Evolutionary conservation across 2,113 vertebrate species (phyloP).

Genomic region (Nibea coibor): DNA sequence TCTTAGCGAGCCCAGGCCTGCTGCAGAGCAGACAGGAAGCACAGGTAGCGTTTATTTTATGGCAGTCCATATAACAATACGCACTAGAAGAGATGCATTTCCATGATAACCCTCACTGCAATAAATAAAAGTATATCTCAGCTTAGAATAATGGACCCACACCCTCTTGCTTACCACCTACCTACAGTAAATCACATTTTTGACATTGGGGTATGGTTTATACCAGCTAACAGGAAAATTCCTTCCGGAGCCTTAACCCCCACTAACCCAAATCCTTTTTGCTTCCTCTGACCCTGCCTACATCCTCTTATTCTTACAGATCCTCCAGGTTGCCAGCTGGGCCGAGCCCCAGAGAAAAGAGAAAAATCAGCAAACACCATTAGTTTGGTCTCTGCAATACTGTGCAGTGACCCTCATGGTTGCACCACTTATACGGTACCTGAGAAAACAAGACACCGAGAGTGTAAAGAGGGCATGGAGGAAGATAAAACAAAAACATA

Average conservation of each 20-base stretch:
- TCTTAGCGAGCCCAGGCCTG: constrained; percentile 49
- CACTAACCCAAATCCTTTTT: constrained; percentile 7
- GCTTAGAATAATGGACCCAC: not conserved
- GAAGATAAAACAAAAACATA: not conserved
- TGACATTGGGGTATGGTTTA: constrained; percentile 13
- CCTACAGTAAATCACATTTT: constrained; percentile 6
- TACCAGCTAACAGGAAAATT: constrained; percentile 14
- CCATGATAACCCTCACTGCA: not conserved
- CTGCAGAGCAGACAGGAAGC: constrained; percentile 51
- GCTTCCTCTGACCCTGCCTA: constrained; percentile 20
- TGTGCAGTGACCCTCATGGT: not conserved
- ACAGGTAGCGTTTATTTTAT: constrained; percentile 25
- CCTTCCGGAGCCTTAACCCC: not conserved
- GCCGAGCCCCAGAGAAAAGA: not conserved
- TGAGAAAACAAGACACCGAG: not conserved
- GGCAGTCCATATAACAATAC: constrained; percentile 23
- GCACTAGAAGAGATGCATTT: constrained; percentile 12
- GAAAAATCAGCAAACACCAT: not conserved
- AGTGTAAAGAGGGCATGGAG: not conserved
- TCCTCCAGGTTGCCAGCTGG: constrained; percentile 12
- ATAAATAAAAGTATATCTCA: constrained; percentile 11
- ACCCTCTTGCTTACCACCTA: not conserved
- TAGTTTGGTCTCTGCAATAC: not conserved
- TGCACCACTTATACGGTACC: not conserved
- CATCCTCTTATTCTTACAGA: constrained; percentile 24